Base-by-base conservation (phyloP, 2,888 invertebrate species). In the Scaptomyza caliginosa region DNA sequence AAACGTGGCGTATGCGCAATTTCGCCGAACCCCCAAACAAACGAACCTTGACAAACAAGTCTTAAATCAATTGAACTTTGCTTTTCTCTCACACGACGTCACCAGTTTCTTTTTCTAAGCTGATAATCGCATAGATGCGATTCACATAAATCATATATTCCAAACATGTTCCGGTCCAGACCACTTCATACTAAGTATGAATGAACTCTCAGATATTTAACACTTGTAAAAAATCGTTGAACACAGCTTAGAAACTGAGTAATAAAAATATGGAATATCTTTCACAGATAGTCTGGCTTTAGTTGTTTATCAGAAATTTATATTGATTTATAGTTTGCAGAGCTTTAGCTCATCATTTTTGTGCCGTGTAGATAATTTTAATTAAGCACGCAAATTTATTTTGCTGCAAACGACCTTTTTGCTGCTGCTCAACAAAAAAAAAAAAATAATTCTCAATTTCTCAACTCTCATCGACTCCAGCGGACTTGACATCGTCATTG, bases 401-500 rank as follows among this genome's bases (percentile, higher is more conserved):
- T 43, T 8, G 49, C 49, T 17, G 56, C 69, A 67, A 63, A 58
- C 60, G 69, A 70, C 59, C 59, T 59, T 54, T 52, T 64, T 54
- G 52, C 30, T 52, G 34, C 16, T 39, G 52, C 32, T 57, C 21
- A 32, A 6, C n/a, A 13, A 13, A 13, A 13, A 17, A 32, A 6
- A 32, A 13, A 13, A 13, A 13, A 24, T 24, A 10, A 26, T 26
- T 32, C 32, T 63, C 48, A 54, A 43, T 58, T 46, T 67, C 56
- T 34, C 34, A 70, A 70, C 75, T 76, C 74, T 72, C 62, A 60
- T 63, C 59, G 63, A 71, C 75, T 83, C 62, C 65, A 39, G 55
- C 43, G 58, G 58, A 70, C 82, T 65, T 65, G 79, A 70, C 74
- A 76, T 74, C 73, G 82, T 46, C 68, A 62, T 74, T 62, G 77